These are phyloP conservation scores for Danionella dracula DNA, from an alignment of 2,797 vertebrate genomes.

Conservation along the genomic window DNA sequence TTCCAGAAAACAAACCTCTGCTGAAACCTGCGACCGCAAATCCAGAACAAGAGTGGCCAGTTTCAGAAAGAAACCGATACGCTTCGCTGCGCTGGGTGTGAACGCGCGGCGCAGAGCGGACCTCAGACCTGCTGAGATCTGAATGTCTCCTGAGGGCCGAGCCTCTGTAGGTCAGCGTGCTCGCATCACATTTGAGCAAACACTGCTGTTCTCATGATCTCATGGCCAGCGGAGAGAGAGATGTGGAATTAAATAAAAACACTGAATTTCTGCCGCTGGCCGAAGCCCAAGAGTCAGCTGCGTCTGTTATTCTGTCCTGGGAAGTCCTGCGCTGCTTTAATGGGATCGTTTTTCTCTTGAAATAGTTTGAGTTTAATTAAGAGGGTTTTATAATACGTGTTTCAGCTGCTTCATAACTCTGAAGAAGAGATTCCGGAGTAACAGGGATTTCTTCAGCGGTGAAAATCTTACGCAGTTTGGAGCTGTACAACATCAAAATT, in stretches of 20 bases:
- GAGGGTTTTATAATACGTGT: too few relatives aligned
- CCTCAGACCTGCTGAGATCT: constrained; percentile 50
- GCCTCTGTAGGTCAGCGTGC: too few relatives aligned
- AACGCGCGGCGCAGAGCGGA: constrained; percentile 48
- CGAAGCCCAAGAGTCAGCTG: not conserved
- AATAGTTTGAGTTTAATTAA: too few relatives aligned
- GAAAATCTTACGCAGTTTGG: too few relatives aligned
- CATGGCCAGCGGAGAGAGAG: not conserved
- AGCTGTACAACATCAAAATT: too few relatives aligned
- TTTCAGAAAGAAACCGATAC: too few relatives aligned
- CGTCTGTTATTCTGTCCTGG: constrained; percentile 20
- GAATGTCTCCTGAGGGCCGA: constrained; percentile 21
- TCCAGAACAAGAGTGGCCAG: not conserved
- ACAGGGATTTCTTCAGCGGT: too few relatives aligned
- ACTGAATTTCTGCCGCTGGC: not conserved
- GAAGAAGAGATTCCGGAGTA: too few relatives aligned
- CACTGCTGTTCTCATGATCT: constrained; percentile 20
- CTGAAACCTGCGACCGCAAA: constrained; percentile 9
- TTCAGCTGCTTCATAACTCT: too few relatives aligned
- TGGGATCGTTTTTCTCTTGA: constrained; percentile 3
- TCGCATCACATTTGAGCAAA: constrained; percentile 50
- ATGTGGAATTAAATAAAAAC: not conserved
- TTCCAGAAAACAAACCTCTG: not conserved
- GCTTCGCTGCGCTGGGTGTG: too few relatives aligned
- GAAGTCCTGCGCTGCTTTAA: not conserved